Evolutionary conservation across 2,113 vertebrate species (phyloP).

Genomic region (Monopterus albus): DNA sequence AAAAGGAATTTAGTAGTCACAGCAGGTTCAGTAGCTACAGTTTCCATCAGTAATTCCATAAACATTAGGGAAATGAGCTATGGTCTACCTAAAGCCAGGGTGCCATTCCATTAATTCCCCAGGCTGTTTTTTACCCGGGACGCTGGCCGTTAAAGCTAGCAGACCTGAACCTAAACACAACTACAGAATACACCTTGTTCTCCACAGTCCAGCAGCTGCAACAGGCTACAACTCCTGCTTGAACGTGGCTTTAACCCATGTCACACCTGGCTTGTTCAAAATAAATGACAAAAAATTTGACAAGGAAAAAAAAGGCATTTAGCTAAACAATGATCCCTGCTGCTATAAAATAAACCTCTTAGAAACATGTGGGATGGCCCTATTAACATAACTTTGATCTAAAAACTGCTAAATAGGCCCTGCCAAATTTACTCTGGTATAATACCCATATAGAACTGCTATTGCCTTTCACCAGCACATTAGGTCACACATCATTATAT

Average conservation of each 20-base stretch:
- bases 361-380: conserved; percentile 21
- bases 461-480: conserved; percentile 30
- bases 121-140: conserved; percentile 42
- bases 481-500: conserved; percentile 48
- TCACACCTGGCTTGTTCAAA: conserved; percentile 28
- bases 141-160: conserved; percentile 64
- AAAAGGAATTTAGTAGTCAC: too few relatives aligned
- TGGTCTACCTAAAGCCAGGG: conserved; percentile 12
- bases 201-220: conserved; percentile 26
- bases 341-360: conserved; percentile 42
- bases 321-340: conserved; percentile 28
- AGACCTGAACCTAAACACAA: conserved; percentile 76
- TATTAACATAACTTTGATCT: not conserved
- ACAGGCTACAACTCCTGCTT: conserved; percentile 13
- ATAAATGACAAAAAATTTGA: conserved; percentile 36
- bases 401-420: conserved; percentile 2
- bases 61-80: conserved; percentile 57
- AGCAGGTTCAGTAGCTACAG: too few relatives aligned
- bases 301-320: conserved; percentile 21
- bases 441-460: conserved; percentile 9
- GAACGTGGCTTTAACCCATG: conserved; percentile 15
- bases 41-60: conserved; percentile 46
- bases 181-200: conserved; percentile 64
- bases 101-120: conserved; percentile 38
- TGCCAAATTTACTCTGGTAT: not conserved